These are phyloP conservation scores for Macrotis lagotis DNA, from an alignment of 2,113 vertebrate genomes.

Conservation along the genomic window DNA sequence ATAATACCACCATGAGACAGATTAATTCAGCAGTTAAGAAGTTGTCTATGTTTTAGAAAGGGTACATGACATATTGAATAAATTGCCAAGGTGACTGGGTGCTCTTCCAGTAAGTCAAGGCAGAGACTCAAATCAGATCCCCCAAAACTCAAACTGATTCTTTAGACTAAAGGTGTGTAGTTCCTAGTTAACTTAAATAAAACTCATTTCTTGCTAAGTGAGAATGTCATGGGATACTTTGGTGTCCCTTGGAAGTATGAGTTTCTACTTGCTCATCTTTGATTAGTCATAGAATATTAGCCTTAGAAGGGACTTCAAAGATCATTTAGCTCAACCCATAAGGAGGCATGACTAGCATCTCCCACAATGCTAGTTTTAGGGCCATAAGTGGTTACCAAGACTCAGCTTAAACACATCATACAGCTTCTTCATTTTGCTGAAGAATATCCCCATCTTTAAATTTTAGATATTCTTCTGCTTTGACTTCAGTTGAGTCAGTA, in stretches of 20 bases:
- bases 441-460: neutral
- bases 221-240: neutral
- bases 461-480: neutral
- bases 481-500: no score
- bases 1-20: conserved; percentile 26
- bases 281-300: neutral
- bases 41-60: conserved; percentile 50
- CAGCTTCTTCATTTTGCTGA: neutral
- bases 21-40: conserved; percentile 26
- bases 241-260: neutral
- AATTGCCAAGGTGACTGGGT: neutral
- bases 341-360: neutral
- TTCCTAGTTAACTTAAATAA: neutral
- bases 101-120: neutral
- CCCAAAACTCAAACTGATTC: neutral
- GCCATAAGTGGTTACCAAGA: neutral
- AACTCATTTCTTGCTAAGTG: neutral
- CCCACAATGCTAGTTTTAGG: neutral
- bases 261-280: neutral
- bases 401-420: neutral
- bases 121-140: neutral
- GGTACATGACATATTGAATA: neutral
- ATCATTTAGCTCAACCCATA: neutral
- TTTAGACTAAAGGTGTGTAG: neutral
- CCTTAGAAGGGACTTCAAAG: neutral